Conservation (phyloP, 2,797 vertebrate species). For the Selene dorsalis region DNA sequence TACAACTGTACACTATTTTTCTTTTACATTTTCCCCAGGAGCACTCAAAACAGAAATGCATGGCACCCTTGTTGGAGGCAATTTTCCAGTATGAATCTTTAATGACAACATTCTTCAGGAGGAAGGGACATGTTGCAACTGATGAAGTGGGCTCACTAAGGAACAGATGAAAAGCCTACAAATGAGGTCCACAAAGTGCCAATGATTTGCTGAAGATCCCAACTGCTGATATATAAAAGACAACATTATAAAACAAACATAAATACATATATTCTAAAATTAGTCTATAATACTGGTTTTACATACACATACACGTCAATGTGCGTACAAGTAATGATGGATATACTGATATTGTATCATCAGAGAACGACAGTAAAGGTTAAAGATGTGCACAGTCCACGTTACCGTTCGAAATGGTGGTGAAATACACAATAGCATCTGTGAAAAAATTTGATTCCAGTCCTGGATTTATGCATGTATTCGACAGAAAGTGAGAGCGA, state of each 20-base stretch:
- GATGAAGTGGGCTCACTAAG: conserved; percentile 48
- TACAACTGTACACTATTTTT: conserved; percentile 35
- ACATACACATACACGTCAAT: conserved; percentile 42
- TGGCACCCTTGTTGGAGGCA: conserved; percentile 55
- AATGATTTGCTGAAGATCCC: conserved; percentile 19
- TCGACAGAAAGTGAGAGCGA: conserved; percentile 50
- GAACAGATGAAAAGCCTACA: conserved; percentile 60
- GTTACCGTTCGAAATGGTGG: conserved; percentile 35
- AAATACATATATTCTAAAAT: conserved; percentile 53
- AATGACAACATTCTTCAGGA: conserved; percentile 74
- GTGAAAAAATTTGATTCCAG: conserved; percentile 51
- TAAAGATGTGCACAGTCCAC: conserved; percentile 27
- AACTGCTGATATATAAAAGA: conserved; percentile 53
- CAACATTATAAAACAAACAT: conserved; percentile 42
- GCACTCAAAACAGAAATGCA: conserved; percentile 47
- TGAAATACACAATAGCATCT: conserved; percentile 47
- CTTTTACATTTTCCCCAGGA: conserved; percentile 39
- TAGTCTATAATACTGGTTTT: conserved; percentile 36
- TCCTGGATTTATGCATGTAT: conserved; percentile 64
- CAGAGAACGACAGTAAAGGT: conserved; percentile 40
- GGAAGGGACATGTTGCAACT: conserved; percentile 57
- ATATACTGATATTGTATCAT: conserved; percentile 23
- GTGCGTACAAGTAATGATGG: conserved; percentile 36
- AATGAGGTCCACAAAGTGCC: conserved; percentile 43
- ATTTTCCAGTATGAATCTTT: conserved; percentile 79